Conservation (phyloP, 2,113 vertebrate species). For the Hoplias malabaricus region DNA sequence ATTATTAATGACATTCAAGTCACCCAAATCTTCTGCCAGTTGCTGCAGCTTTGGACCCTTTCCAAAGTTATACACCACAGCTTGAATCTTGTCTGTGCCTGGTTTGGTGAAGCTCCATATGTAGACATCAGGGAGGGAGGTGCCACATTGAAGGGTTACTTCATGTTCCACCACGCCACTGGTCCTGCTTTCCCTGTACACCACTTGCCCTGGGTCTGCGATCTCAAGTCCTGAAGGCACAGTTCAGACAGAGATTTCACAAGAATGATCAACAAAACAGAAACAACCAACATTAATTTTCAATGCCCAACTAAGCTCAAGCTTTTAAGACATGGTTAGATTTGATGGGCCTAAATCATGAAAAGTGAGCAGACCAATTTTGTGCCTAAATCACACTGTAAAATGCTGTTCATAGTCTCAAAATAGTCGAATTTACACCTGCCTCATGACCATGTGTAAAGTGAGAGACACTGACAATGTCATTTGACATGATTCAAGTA, state of each 20-base stretch:
- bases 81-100: constrained; percentile 67
- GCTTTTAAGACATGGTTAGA: too few species aligned
- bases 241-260: background rate
- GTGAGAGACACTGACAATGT: too few species aligned
- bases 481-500: too few species aligned
- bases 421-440: too few species aligned
- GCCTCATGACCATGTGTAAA: too few species aligned
- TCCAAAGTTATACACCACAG: constrained; percentile 76
- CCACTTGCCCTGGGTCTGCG: constrained; percentile 59
- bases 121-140: constrained; percentile 67
- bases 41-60: constrained; percentile 66
- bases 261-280: background rate
- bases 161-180: constrained; percentile 76
- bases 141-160: constrained; percentile 77
- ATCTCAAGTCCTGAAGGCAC: constrained; percentile 65
- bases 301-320: too few species aligned
- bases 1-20: constrained; percentile 71
- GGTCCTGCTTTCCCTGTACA: constrained; percentile 63
- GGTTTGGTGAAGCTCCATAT: constrained; percentile 83
- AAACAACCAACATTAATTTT: too few species aligned
- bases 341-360: too few species aligned
- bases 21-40: constrained; percentile 71
- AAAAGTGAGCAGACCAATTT: too few species aligned
- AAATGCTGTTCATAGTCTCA: too few species aligned
- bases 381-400: too few species aligned